Base-by-base conservation (phyloP, 1,140 invertebrate genomes). In the Drosophila watanabei region DNA sequence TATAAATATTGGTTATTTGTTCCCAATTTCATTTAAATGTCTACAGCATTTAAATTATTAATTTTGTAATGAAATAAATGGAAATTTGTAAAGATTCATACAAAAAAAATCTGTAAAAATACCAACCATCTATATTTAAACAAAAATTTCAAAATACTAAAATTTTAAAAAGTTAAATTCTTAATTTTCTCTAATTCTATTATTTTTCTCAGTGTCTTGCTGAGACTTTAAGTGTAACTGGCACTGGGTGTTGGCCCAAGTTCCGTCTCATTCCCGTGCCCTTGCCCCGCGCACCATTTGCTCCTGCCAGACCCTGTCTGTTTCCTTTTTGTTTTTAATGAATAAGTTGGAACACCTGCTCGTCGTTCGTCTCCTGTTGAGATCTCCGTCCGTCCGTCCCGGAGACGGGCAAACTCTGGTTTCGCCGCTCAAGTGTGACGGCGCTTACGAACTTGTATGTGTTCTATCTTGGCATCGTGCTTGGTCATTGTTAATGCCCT, bases 261-360 rank as follows among this genome's bases (percentile, higher is more conserved):
- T 71, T 56, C 30, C 63, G 48, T 16, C 48, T 49, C 46, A 24
- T 48, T 24, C 48, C 62, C 37, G 6, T 11, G 45, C 41, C 37
- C 57, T 33, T 24, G 10, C 28, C 24, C 20, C 33, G 32, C 32
- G 45, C 48, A 43, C 37, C 39, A 45, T 28, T 43, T 62, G 57
- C 60, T 65, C 62, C 52, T 56, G 60, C 57, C 76, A 39, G 76
- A 51, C 56, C 41, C 66, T 71, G 75, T 71, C 75, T 79, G 69
- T 60, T 66, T 88, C 83, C 86, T 64, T 82, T 88, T 88, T 81
- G 85, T 85, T 89, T 78, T 88, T 89, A 88, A 88, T 88, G 84
- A 88, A 88, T 89, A 88, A 88, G 80, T 85, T 80, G 81, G 78
- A 89, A 89, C 84, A 88, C 84, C 84, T 88, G 84, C 80, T 89